phyloP scores from a whole-genome alignment of 2,888 invertebrate species.

The Platycheirus albimanus region DNA sequence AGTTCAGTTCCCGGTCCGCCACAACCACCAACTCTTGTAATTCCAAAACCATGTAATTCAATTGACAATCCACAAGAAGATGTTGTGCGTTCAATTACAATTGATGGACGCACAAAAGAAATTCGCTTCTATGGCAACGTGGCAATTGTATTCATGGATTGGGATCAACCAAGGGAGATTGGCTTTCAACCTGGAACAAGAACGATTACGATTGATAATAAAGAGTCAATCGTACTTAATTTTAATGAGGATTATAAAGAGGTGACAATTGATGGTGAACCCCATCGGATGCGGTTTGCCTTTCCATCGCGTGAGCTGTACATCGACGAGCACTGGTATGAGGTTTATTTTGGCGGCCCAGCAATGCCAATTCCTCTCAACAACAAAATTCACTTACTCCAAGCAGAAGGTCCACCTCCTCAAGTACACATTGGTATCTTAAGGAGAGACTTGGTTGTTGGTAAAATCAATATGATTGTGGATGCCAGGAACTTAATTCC shows the following conservation, averaged over 20 bases:
- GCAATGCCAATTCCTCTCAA: slow-evolving; percentile 91
- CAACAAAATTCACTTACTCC: slow-evolving; percentile 89
- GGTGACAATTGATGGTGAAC: slow-evolving; percentile 88
- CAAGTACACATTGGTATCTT: slow-evolving; percentile 95
- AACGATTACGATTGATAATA: slow-evolving; percentile 89
- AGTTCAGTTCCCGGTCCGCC: slow-evolving; percentile 70
- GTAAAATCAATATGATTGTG: slow-evolving; percentile 92
- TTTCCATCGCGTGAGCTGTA: slow-evolving; percentile 95
- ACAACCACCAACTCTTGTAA: slow-evolving; percentile 76
- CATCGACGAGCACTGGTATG: slow-evolving; percentile 94
- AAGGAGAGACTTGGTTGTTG: slow-evolving; percentile 91
- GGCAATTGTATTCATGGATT: slow-evolving; percentile 92
- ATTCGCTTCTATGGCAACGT: slow-evolving; percentile 92
- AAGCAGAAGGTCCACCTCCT: slow-evolving; percentile 95
- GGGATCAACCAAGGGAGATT: slow-evolving; percentile 93
- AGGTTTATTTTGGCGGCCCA: slow-evolving; percentile 96
- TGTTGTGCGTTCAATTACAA: slow-evolving; percentile 90
- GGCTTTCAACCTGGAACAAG: slow-evolving; percentile 92
- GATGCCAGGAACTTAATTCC: slow-evolving; percentile 91
- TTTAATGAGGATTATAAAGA: slow-evolving; percentile 89
- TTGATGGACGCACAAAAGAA: slow-evolving; percentile 91
- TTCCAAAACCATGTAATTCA: slow-evolving; percentile 80
- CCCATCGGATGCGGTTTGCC: slow-evolving; percentile 92
- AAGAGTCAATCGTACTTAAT: slow-evolving; percentile 86
- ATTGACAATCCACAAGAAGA: slow-evolving; percentile 86